Conservation (phyloP, 2,113 vertebrate species). For the Saccopteryx leptura region DNA sequence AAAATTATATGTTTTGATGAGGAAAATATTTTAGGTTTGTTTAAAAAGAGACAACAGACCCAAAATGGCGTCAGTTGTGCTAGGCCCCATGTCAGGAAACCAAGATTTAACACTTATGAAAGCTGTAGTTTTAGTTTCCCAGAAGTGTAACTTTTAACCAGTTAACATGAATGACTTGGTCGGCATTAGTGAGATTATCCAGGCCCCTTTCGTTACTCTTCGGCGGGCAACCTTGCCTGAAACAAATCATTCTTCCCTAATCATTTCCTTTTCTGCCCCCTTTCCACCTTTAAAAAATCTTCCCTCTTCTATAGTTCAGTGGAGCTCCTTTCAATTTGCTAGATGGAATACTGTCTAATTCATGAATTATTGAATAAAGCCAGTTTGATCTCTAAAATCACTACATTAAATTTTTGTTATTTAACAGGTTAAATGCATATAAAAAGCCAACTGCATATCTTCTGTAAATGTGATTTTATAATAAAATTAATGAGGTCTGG, state of each 20-base stretch:
- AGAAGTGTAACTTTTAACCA: not conserved
- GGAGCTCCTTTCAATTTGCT: not conserved
- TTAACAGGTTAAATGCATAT: slow-evolving; percentile 12
- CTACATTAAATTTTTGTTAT: not conserved
- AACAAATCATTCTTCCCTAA: not conserved
- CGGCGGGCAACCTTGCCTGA: not conserved
- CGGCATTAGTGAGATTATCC: not conserved
- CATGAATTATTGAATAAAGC: not conserved
- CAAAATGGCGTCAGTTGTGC: not conserved
- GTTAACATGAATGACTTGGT: not conserved
- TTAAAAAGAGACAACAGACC: not conserved
- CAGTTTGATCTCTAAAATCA: not conserved
- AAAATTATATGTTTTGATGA: not conserved
- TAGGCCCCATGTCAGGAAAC: not conserved
- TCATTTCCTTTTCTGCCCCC: not conserved
- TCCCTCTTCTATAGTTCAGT: not conserved
- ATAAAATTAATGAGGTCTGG: slow-evolving; percentile 8
- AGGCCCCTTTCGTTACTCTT: not conserved
- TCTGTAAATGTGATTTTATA: not conserved
- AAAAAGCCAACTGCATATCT: not conserved
- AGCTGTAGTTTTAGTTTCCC: not conserved
- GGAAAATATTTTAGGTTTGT: not conserved
- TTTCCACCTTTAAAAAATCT: not conserved
- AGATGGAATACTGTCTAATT: not conserved
- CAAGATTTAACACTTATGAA: too few relatives aligned